Conservation (phyloP, 2,888 invertebrate species). For the Leptopilina myrica region DNA sequence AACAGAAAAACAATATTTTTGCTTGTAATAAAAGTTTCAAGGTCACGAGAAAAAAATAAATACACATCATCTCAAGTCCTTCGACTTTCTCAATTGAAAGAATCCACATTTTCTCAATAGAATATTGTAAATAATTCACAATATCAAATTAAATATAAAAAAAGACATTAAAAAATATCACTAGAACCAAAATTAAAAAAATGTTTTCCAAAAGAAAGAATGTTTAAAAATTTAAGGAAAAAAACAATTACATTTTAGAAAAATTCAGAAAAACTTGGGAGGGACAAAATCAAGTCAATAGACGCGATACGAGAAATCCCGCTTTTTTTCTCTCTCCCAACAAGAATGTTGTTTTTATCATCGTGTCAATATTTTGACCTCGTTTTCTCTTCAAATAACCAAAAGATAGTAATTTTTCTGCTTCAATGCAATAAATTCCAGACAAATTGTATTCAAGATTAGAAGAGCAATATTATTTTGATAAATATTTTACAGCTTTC, state of each 20-base stretch:
- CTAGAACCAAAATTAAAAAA: too few relatives aligned
- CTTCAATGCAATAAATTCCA: too few relatives aligned
- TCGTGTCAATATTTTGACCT: neutral
- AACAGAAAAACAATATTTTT: neutral
- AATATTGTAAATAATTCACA: neutral
- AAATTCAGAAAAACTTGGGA: neutral
- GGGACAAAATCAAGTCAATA: neutral
- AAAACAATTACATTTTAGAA: neutral
- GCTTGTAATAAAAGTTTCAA: constrained; percentile 2
- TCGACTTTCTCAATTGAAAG: neutral
- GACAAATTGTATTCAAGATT: neutral
- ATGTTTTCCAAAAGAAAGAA: neutral
- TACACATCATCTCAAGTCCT: neutral
- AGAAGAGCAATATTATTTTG: neutral
- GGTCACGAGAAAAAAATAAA: constrained; percentile 6
- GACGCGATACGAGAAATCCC: constrained; percentile 30
- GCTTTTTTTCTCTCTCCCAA: neutral
- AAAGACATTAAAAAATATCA: too few relatives aligned
- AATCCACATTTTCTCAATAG: neutral
- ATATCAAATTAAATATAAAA: too few relatives aligned
- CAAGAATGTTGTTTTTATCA: neutral
- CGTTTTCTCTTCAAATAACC: neutral
- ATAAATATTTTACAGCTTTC: constrained; percentile 61
- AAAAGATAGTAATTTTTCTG: neutral
- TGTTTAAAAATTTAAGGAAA: neutral